Conservation (phyloP, 2,113 vertebrate species). For the Microtus montanus region DNA sequence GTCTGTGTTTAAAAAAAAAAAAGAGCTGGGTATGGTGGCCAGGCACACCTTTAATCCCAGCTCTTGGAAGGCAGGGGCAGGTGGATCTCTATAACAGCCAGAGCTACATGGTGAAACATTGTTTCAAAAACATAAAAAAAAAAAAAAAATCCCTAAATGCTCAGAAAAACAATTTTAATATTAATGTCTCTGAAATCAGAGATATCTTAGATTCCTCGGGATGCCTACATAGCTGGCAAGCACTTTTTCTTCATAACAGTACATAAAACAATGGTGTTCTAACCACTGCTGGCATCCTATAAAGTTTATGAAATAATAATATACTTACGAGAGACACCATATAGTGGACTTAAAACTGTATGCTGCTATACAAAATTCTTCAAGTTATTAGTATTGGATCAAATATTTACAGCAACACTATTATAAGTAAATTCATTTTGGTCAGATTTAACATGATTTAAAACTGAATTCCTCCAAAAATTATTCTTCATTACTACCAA, state of each 20-base stretch:
- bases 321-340: background rate
- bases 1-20: background rate
- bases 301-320: background rate
- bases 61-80: background rate
- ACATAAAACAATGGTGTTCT: background rate
- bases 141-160: background rate
- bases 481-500: background rate
- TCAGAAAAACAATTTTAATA: background rate
- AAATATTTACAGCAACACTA: background rate
- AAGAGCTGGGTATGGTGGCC: background rate
- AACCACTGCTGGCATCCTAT: background rate
- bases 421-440: background rate
- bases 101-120: background rate
- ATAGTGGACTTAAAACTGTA: background rate
- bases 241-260: background rate
- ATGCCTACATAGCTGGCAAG: background rate
- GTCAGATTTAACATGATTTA: background rate
- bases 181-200: background rate
- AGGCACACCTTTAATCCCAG: background rate
- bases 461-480: conserved; percentile 27
- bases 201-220: fast-evolving
- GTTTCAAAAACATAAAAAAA: background rate
- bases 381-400: background rate
- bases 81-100: background rate
- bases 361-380: background rate